These are phyloP conservation scores for Engraulis encrasicolus DNA, from an alignment of 2,113 vertebrate genomes.

Conservation along the genomic window DNA sequence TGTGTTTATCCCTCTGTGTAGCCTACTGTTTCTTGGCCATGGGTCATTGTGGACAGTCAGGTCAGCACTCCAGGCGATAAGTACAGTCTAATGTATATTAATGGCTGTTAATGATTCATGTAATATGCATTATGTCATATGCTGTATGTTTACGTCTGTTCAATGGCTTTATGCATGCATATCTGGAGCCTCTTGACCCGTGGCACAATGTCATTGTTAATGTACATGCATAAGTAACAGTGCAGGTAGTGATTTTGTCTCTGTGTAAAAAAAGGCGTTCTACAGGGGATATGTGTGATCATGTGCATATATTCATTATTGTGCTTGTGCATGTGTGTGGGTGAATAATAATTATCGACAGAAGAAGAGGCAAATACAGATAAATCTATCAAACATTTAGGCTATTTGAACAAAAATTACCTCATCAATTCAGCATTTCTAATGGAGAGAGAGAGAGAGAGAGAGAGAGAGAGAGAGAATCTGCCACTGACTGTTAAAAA, in stretches of 20 bases:
- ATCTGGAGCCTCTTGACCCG: not conserved
- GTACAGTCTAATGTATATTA: not conserved
- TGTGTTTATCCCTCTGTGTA: too few relatives aligned
- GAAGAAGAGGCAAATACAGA: too few relatives aligned
- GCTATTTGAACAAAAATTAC: too few relatives aligned
- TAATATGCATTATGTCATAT: not conserved
- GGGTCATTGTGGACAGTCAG: not conserved
- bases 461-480: too few relatives aligned
- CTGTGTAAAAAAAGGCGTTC: not conserved
- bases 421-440: too few relatives aligned
- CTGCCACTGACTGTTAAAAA: too few relatives aligned
- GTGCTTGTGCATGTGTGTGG: not conserved
- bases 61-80: not conserved
- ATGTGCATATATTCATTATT: too few relatives aligned
- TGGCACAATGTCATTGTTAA: not conserved
- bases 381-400: too few relatives aligned
- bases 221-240: not conserved
- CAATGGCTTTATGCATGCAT: not conserved
- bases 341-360: too few relatives aligned
- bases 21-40: not conserved
- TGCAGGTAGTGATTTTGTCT: not conserved
- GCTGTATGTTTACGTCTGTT: not conserved
- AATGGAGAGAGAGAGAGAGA: too few relatives aligned
- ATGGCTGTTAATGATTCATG: not conserved
- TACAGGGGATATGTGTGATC: not conserved